Conservation (phyloP, 2,888 invertebrate species). For the Psylliodes chrysocephalus region DNA sequence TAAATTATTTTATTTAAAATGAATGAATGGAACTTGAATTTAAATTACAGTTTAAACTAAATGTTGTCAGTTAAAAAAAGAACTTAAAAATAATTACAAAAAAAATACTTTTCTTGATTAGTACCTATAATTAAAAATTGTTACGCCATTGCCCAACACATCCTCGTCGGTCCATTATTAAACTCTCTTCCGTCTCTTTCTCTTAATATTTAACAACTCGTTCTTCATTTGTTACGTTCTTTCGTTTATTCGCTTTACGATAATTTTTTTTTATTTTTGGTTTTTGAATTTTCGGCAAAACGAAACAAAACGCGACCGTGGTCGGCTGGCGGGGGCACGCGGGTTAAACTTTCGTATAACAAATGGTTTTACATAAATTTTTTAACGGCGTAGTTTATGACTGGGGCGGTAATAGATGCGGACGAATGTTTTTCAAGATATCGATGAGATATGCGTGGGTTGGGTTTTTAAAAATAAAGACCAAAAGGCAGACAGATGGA, state of each 20-base stretch:
- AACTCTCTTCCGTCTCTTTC: conserved; percentile 44
- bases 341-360: conserved; percentile 18
- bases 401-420: not conserved
- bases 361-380: conserved; percentile 23
- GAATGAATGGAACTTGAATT: too few relatives aligned
- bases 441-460: too few relatives aligned
- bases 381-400: conserved; percentile 18
- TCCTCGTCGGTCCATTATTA: conserved; percentile 49
- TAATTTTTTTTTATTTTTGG: conserved; percentile 43
- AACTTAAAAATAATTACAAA: too few relatives aligned
- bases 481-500: too few relatives aligned
- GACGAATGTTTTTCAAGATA: not conserved
- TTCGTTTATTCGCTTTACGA: conserved; percentile 35
- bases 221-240: conserved; percentile 47
- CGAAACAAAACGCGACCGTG: conserved; percentile 40
- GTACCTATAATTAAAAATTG: not conserved
- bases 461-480: too few relatives aligned
- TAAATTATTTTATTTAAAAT: too few relatives aligned
- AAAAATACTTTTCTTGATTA: too few relatives aligned
- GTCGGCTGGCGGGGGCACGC: not conserved
- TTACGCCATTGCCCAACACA: conserved; percentile 38
- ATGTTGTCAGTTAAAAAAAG: too few relatives aligned
- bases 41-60: too few relatives aligned
- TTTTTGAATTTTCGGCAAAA: conserved; percentile 50
- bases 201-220: conserved; percentile 43